Evolutionary conservation across 2,113 vertebrate species (phyloP).

Genomic region (Leptobrachium leishanense): DNA sequence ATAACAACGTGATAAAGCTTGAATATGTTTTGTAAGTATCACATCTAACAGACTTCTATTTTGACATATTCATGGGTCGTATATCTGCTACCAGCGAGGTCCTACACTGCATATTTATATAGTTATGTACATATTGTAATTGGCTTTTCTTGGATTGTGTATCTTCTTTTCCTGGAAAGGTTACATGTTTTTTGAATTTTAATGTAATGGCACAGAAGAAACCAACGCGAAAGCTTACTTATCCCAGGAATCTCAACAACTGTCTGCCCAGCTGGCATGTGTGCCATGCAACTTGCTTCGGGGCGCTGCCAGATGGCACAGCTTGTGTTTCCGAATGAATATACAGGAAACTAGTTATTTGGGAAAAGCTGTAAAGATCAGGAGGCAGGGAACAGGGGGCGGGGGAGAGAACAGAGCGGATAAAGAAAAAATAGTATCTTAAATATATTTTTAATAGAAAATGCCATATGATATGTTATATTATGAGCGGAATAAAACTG

Average conservation of each 20-base stretch:
- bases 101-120: not conserved
- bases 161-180: conserved; percentile 13
- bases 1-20: too few relatives aligned
- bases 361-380: conserved; percentile 10
- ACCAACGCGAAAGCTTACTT: conserved; percentile 16
- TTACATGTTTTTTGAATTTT: conserved; percentile 42
- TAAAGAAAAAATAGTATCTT: too few relatives aligned
- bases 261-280: conserved; percentile 30
- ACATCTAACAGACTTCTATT: too few relatives aligned
- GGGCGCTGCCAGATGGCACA: conserved; percentile 34
- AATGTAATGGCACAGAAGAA: conserved; percentile 31
- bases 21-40: too few relatives aligned
- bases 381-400: not conserved
- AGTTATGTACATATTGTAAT: conserved; percentile 27
- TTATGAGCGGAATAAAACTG: too few relatives aligned
- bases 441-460: not conserved
- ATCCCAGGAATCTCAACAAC: conserved; percentile 23
- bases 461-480: not conserved
- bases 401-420: not conserved
- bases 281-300: conserved; percentile 20
- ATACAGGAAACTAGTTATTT: conserved; percentile 27
- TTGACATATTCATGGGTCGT: too few relatives aligned
- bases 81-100: not conserved
- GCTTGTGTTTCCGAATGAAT: conserved; percentile 31
- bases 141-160: conserved; percentile 6